Percentiles rank a stretch among this genome's conserved stretches.
These are phyloP conservation scores for Amphibalanus amphitrite DNA, from an alignment of 1,140 invertebrate genomes.

Conservation along the genomic window DNA sequence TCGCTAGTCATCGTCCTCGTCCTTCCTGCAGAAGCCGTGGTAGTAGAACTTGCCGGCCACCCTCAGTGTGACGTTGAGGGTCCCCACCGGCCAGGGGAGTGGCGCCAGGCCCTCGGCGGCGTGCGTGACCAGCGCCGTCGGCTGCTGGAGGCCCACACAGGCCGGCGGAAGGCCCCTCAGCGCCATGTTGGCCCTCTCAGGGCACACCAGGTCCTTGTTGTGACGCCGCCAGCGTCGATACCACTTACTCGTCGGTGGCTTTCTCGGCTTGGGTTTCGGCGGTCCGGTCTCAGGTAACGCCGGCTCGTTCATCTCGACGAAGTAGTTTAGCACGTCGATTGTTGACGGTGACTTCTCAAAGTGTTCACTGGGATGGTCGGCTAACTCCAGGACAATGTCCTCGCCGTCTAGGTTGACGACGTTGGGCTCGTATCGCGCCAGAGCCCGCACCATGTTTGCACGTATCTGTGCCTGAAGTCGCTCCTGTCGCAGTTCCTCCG, in stretches of 20 bases:
- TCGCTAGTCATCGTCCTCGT: not conserved
- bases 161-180: not conserved
- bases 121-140: not conserved
- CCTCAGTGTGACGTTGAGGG: not conserved
- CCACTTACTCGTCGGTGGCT: too few species aligned
- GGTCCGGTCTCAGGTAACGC: not conserved
- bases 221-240: not conserved
- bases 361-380: not conserved
- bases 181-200: not conserved
- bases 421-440: not conserved
- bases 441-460: not conserved
- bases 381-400: not conserved
- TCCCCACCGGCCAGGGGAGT: not conserved
- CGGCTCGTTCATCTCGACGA: not conserved
- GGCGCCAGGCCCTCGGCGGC: not conserved
- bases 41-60: not conserved
- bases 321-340: not conserved
- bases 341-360: not conserved
- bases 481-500: not conserved
- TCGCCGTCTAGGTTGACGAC: not conserved
- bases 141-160: not conserved
- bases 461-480: not conserved
- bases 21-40: not conserved
- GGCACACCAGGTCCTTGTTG: not conserved
- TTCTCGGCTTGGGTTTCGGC: too few species aligned